These are phyloP conservation scores for Dolichomitus sp. DNA, from an alignment of 2,888 invertebrate genomes.

Conservation along the genomic window DNA sequence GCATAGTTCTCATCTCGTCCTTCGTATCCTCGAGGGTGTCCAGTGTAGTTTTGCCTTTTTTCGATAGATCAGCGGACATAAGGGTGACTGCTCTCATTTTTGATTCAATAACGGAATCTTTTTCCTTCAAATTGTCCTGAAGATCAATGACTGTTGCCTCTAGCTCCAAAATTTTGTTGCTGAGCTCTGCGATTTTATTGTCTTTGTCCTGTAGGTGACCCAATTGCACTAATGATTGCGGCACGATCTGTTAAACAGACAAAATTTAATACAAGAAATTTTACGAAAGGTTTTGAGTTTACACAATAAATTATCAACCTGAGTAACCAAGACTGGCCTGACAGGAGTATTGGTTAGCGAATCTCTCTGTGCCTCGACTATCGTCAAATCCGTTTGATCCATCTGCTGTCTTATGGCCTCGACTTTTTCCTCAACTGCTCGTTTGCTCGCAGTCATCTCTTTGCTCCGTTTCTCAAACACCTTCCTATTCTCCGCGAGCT, in stretches of 20 bases:
- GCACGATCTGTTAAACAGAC: conserved; percentile 69
- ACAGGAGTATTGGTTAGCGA: conserved; percentile 72
- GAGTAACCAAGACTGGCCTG: conserved; percentile 77
- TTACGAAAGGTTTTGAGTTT: neutral
- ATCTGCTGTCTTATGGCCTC: conserved; percentile 86
- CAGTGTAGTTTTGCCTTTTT: conserved; percentile 91
- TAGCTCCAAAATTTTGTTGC: conserved; percentile 90
- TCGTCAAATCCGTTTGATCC: conserved; percentile 84
- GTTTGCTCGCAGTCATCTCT: conserved; percentile 83
- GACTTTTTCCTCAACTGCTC: conserved; percentile 85
- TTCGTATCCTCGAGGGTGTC: conserved; percentile 93
- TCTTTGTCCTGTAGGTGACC: conserved; percentile 89
- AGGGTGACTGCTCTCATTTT: conserved; percentile 93
- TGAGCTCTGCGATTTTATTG: conserved; percentile 89
- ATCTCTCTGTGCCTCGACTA: conserved; percentile 77
- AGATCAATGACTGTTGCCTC: conserved; percentile 93
- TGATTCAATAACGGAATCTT: conserved; percentile 94
- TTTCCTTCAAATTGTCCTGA: conserved; percentile 93
- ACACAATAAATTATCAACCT: conserved; percentile 70
- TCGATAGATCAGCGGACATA: conserved; percentile 91
- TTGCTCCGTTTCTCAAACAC: conserved; percentile 84
- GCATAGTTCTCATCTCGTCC: conserved; percentile 93
- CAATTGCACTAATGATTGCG: conserved; percentile 71
- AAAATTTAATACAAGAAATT: neutral
- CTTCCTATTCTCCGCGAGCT: conserved; percentile 85